phyloP scores from a whole-genome alignment of 2,797 vertebrate genomes.

The Podarcis lilfordi region DNA sequence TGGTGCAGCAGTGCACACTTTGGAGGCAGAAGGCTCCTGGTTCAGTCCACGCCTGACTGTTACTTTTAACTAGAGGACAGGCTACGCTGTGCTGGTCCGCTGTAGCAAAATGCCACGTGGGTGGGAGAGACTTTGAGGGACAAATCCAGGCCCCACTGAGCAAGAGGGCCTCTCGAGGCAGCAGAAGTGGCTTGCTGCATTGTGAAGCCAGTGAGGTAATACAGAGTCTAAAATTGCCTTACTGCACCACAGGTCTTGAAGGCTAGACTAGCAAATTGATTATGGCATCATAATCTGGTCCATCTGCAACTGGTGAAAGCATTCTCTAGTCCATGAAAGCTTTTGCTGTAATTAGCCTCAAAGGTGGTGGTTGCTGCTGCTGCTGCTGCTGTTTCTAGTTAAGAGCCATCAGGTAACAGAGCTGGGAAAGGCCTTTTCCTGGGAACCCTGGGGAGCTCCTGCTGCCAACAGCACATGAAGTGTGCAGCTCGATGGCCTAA shows the following conservation, averaged over 20 bases:
- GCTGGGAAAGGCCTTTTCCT: not conserved
- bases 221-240: not conserved
- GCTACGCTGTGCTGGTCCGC: no score
- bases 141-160: no score
- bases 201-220: no score
- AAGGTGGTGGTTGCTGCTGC: not conserved
- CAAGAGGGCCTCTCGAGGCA: no score
- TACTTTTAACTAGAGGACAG: no score
- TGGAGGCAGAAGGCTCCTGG: no score
- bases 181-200: no score
- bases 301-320: not conserved
- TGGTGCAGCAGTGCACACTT: no score
- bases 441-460: no score
- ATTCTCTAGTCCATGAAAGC: not conserved
- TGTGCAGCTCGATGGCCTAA: not conserved
- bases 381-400: not conserved
- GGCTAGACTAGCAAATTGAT: not conserved
- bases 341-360: not conserved
- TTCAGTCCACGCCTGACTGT: no score
- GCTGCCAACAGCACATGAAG: not conserved
- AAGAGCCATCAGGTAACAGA: not conserved
- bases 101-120: no score
- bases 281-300: not conserved
- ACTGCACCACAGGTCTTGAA: not conserved
- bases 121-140: no score